Conservation (phyloP, 2,113 vertebrate species). For the Rhinogobius similis region DNA sequence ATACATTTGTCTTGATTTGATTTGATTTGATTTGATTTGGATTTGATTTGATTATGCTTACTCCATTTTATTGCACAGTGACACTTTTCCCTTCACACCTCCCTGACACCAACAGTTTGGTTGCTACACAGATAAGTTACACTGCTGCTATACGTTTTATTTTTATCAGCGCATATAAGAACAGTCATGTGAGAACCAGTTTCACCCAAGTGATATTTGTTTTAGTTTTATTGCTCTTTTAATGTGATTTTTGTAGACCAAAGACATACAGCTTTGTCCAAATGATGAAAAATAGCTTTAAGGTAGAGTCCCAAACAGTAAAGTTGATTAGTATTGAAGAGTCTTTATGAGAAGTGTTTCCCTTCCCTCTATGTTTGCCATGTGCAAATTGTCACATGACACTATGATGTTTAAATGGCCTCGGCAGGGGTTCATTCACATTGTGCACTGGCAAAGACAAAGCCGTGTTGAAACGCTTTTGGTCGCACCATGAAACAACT, state of each 20-base stretch:
- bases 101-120: conserved; percentile 2
- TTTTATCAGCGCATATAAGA: not conserved
- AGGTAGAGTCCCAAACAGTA: conserved; percentile 66
- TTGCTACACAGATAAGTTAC: not conserved
- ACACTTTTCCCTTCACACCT: conserved; percentile 48
- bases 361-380: too few relatives aligned
- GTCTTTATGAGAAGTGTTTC: conserved; percentile 73
- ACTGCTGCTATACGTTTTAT: not conserved
- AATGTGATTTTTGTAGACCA: conserved; percentile 38
- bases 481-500: too few relatives aligned
- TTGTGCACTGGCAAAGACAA: too few relatives aligned
- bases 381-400: too few relatives aligned
- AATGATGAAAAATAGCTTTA: conserved; percentile 67
- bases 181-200: conserved; percentile 7
- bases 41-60: too few relatives aligned
- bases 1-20: too few relatives aligned
- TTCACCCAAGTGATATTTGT: conserved; percentile 24
- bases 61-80: conserved; percentile 70
- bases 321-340: conserved; percentile 83
- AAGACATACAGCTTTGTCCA: conserved; percentile 60
- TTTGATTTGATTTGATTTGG: too few relatives aligned
- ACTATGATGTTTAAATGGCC: too few relatives aligned
- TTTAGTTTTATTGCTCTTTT: conserved; percentile 42
- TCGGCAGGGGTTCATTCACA: too few relatives aligned
- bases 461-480: too few relatives aligned